Base-by-base conservation (phyloP, 2,888 invertebrate species). In the Gonocerus acuteangulatus region DNA sequence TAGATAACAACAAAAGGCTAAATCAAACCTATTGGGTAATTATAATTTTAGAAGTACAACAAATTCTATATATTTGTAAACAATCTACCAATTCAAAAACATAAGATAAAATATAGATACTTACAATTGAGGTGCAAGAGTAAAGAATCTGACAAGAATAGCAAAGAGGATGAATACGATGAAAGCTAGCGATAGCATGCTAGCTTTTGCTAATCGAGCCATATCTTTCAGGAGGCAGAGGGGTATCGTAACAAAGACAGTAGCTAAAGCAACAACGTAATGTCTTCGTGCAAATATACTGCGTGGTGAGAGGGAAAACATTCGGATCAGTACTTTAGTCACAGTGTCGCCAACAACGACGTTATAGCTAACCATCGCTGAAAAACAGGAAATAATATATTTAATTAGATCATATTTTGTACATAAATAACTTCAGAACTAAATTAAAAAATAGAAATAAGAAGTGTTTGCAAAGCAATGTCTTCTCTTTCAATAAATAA, bases 331-430 rank as follows among this genome's bases (percentile, higher is more conserved):
- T 16, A 90, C 86, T 75, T 89, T 89, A 15, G 89, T 89, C 45
- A 89, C 79, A 0, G 89, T 90, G 72, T 91, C 90, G 18, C 89
- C 90, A 27, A 90, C 89, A 18, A 89, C 89, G 16, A 90, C 85
- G 74, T 90, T 90, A 74, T 90, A 90, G 61, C 89, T 89, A 62
- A 89, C 86, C 89, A 90, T 89, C 7, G 89, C 89, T 89, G 78
- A 39, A 79, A 78, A 60, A 65, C 62, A 61, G 32, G 34, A 32
- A 22, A 9, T 36, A 34, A 3, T 7, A 42, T 13, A 42, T 42
- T 15, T 13, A 42, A 15, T 42, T 4, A 42, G 16, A 42, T 15
- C 6, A 34, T 34, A 34, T 9, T 9, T 34, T 9, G 11, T 9
- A 34, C 6, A 34, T 9, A 11, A 11, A 34, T 34, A 9, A 9